Percentiles rank a stretch among this genome's conserved stretches.
Evolutionary conservation across 2,888 invertebrate genomes (phyloP).

Genomic region (Hyppa rectilinea): DNA sequence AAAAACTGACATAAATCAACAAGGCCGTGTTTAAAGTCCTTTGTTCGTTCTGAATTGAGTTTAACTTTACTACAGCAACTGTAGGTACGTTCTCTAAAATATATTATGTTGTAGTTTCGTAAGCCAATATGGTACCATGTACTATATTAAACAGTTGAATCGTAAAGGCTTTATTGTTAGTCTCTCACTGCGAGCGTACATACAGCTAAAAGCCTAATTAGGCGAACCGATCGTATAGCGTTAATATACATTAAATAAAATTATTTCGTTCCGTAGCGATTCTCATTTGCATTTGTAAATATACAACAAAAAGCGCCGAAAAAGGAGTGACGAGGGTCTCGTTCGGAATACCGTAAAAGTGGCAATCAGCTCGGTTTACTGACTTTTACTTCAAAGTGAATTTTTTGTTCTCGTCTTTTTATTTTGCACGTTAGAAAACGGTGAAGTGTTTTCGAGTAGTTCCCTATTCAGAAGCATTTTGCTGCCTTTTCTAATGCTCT

Average conservation of each 20-base stretch:
- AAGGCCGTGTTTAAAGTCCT: slow-evolving; percentile 18
- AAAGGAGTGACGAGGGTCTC: slow-evolving; percentile 84
- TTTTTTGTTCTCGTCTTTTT: slow-evolving; percentile 79
- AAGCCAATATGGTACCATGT: slow-evolving; percentile 14
- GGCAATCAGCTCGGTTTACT: slow-evolving; percentile 84
- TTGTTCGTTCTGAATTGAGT: slow-evolving; percentile 34
- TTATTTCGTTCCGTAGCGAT: slow-evolving; percentile 59
- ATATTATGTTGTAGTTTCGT: slow-evolving; percentile 29
- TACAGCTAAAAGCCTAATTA: slow-evolving; percentile 40
- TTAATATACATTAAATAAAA: slow-evolving; percentile 60
- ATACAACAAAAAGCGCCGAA: slow-evolving; percentile 78
- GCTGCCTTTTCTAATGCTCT: slow-evolving; percentile 64
- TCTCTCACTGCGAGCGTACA: neutral
- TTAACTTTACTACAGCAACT: slow-evolving; percentile 21
- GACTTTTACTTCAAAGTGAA: slow-evolving; percentile 83
- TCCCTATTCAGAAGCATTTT: slow-evolving; percentile 69
- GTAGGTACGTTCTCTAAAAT: slow-evolving; percentile 18
- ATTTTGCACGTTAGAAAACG: slow-evolving; percentile 73
- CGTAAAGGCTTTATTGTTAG: slow-evolving; percentile 22
- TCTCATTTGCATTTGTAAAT: slow-evolving; percentile 81
- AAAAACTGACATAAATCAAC: slow-evolving; percentile 39
- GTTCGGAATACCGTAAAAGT: slow-evolving; percentile 84
- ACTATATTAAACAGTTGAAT: slow-evolving; percentile 29
- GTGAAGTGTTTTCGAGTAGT: slow-evolving; percentile 72
- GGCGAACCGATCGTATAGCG: slow-evolving; percentile 25